Evolutionary conservation across 2,888 invertebrate species (phyloP), one percentile per base, ranked within the genome.

Genomic region (Andrena haemorrhoa): DNA sequence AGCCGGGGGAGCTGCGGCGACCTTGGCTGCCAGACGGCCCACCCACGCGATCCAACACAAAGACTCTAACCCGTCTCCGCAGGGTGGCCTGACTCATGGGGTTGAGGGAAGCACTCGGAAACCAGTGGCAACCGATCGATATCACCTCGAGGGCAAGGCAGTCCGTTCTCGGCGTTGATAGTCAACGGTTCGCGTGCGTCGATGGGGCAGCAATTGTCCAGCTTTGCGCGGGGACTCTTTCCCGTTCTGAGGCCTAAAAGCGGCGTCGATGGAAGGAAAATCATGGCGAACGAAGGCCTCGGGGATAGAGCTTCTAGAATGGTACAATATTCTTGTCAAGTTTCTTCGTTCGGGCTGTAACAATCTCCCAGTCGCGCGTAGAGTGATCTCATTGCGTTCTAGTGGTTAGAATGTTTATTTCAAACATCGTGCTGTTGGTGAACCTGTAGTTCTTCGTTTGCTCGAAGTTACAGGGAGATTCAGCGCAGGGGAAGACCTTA

Each of bases 141-240:
- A 89, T 63, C 71, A 56, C 76, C 63, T 20, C 51, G 79, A 65
- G 51, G 74, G 49, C 60, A 72, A 69, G 29, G 60, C 81, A 86
- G 89, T 88, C 73, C 8, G 87, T 79, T 81, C 60, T 33, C 76
- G 82, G 82, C 82, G 63, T 51, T 75, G 80, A 63, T 76, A 35
- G 75, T 73, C 53, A 69, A 47, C 87, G 85, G 88, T 86, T 79
- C 76, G 85, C 85, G 76, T 53, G 49, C n/a, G 70, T 66, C 75
- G 68, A 92, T 92, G 93, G 92, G 93, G 64, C 83, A 89, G 35
- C 91, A 88, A 79, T 82, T 92, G 53, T 88, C 92, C 20, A 89
- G 82, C 33, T 75, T 92, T 31, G 73, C 89, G 2, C 85, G 89
- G 85, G 83, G 84, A 33, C 73, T 91, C n/a, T 79, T 82, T 20